Evolutionary conservation across 2,113 vertebrate genomes (phyloP), one percentile per base, ranked within the genome.

Genomic region (Vanacampus margaritifer): DNA sequence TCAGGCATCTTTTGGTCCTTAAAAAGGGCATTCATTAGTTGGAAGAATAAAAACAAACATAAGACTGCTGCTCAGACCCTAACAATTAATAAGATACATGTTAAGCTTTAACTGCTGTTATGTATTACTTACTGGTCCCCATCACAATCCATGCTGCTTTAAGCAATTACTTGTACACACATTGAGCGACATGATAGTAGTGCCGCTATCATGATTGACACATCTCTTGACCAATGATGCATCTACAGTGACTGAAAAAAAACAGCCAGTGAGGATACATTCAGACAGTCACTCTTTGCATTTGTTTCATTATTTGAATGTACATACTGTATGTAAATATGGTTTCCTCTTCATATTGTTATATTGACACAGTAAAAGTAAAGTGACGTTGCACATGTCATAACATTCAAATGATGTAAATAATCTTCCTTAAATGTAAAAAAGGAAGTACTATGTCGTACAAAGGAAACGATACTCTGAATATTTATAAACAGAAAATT

Each of bases 371-470:
- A 32, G 4, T 65, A 3, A 39, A 58, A 61, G 13, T 72, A 37
- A 32, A 32, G 28, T 32, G 28, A 32, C 28, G 28, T 32, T 32
- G 28, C 28, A 32, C 28, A 32, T 32, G 4, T 32, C 28, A 32
- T 4, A 32, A 32, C 28, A 32, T 32, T 32, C 2, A 35, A 70
- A 71, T 65, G 26, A 65, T 28, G 50, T 51, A 71, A 19, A 59
- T 59, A 1, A 36, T 10, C 35, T 21, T 36, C 8, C 5, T 32
- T 32, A 19, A 6, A 51, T 5, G 6, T 21, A 1, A 23, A 65
- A 69, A 73, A 72, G 62, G n/a, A 65, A n/a, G 64, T 46, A 21
- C 5, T 21, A 51, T 51, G 48, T 51, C n/a, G 8, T 23, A 11
- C n/a, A 9, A 51, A 51, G 46, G 21, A 50, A 50, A 50, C 9